phyloP scores from a whole-genome alignment of 2,113 vertebrate species.

The Probosciger aterrimus region DNA sequence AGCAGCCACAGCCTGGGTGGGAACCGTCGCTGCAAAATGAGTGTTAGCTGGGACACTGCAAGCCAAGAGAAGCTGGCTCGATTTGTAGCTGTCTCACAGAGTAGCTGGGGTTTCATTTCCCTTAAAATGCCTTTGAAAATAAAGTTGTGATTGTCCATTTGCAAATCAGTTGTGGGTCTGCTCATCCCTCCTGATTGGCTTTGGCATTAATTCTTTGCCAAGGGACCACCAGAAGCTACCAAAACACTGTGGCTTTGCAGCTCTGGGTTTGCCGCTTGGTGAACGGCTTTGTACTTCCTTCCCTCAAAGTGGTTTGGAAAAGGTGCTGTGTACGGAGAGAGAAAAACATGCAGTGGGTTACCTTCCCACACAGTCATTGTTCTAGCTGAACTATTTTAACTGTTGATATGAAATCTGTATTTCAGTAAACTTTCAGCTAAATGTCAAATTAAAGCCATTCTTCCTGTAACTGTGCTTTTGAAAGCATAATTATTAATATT shows the following conservation, averaged over 20 bases:
- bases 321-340: background rate
- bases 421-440: background rate
- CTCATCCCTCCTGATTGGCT: background rate
- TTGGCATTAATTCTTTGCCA: background rate
- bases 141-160: accelerated
- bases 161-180: background rate
- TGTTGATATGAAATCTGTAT: background rate
- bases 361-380: background rate
- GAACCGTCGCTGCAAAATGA: background rate
- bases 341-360: background rate
- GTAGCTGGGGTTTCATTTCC: background rate
- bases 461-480: background rate
- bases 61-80: background rate
- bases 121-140: background rate
- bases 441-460: background rate
- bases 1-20: background rate
- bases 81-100: background rate
- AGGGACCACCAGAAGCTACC: background rate
- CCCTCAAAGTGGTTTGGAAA: background rate
- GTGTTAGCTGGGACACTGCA: background rate
- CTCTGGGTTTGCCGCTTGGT: background rate
- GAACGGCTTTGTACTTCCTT: background rate
- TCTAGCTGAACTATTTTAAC: background rate
- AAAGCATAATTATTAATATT: background rate
- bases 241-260: accelerated